Evolutionary conservation across 2,797 vertebrate genomes (phyloP).

Genomic region (Valencia hispanica): DNA sequence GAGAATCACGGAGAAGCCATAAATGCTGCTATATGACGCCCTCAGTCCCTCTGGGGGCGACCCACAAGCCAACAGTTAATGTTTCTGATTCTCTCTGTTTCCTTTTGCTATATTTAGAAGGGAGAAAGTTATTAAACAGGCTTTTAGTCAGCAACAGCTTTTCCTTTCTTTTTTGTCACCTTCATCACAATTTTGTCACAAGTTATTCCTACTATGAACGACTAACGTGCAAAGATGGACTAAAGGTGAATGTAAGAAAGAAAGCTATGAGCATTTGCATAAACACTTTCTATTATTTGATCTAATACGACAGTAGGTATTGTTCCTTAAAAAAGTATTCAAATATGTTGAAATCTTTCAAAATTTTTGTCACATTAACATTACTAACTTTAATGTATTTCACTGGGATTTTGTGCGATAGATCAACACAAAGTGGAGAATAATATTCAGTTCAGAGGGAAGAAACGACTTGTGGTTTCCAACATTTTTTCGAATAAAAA

Average conservation of each 20-base stretch:
- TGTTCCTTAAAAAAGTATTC: too few relatives aligned
- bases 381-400: background rate
- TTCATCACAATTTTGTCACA: background rate
- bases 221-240: background rate
- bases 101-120: background rate
- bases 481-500: background rate
- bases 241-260: background rate
- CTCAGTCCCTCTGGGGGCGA: constrained; percentile 25
- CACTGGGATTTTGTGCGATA: background rate
- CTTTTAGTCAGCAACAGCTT: background rate
- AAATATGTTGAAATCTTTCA: too few relatives aligned
- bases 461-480: background rate
- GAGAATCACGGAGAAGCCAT: constrained; percentile 13
- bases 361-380: too few relatives aligned
- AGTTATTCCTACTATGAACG: background rate
- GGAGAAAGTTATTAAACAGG: background rate
- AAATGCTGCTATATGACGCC: constrained; percentile 40
- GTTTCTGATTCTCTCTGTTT: constrained; percentile 1
- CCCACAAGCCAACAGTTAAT: constrained; percentile 2
- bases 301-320: too few relatives aligned
- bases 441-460: background rate
- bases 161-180: background rate
- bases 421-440: background rate
- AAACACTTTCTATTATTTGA: background rate
- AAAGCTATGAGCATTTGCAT: background rate